These are phyloP conservation scores for Dynastes grantii DNA, from an alignment of 2,888 invertebrate species.

Conservation along the genomic window DNA sequence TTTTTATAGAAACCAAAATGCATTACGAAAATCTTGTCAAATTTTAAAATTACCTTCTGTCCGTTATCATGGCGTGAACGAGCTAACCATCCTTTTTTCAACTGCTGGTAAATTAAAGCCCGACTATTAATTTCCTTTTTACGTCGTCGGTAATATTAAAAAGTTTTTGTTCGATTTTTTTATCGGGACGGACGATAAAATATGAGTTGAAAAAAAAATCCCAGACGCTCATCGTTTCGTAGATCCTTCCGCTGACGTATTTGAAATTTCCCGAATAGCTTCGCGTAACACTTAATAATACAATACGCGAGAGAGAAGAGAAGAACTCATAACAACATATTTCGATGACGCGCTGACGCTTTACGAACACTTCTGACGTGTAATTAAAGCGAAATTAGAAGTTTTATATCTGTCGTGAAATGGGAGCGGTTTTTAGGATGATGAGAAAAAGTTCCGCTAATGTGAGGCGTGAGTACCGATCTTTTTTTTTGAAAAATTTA, in stretches of 20 bases:
- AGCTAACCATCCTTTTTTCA: neutral
- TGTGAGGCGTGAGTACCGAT: too few relatives aligned
- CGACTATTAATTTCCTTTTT: slow-evolving; percentile 22
- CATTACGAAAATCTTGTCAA: too few relatives aligned
- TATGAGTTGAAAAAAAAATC: neutral
- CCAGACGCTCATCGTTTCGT: neutral
- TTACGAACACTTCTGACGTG: slow-evolving; percentile 1
- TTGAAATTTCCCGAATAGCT: slow-evolving; percentile 4
- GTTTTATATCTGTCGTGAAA: neutral
- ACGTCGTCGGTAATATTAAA: slow-evolving; percentile 8
- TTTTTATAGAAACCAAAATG: too few relatives aligned
- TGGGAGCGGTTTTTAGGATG: neutral
- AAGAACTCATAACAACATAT: slow-evolving; percentile 17
- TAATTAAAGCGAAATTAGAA: slow-evolving; percentile 25
- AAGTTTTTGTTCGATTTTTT: slow-evolving; percentile 16
- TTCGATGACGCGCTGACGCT: neutral
- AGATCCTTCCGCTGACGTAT: neutral
- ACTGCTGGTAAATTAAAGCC: slow-evolving; percentile 13
- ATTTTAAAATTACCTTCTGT: too few relatives aligned
- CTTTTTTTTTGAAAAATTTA: too few relatives aligned
- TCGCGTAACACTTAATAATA: slow-evolving; percentile 14
- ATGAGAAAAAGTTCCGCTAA: too few relatives aligned
- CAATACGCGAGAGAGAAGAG: neutral
- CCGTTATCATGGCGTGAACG: neutral
- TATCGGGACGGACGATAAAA: slow-evolving; percentile 14